Base-by-base conservation (phyloP, 2,888 invertebrate genomes). In the Melanchra persicariae region DNA sequence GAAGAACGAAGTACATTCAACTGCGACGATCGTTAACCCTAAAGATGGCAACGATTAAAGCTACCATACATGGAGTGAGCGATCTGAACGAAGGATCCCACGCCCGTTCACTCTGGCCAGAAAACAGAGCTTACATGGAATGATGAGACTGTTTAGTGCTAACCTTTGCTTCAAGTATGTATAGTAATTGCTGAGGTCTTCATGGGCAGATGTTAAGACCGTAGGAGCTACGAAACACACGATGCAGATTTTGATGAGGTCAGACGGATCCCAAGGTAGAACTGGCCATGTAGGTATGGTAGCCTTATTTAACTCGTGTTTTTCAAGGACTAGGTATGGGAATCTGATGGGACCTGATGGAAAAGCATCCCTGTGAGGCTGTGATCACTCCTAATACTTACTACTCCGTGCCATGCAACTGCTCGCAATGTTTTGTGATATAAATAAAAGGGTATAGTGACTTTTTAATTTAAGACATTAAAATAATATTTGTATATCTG, bases 371-470 rank as follows among this genome's bases (percentile, higher is more conserved):
- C 9, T 34, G 2, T 6, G n/a, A n/a, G n/a, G n/a, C n/a, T 5
- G 26, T 61, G 17, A 59, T 10, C 51, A 49, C 34, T 74, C 51
- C 26, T n/a, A 54, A 54, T 6, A 55, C 63, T 72, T 65, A 68
- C 81, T 79, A 72, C 64, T 79, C 72, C 54, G 67, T 68, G 84
- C 71, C 74, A 74, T 58, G 82, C 74, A 74, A 63, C 64, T 62
- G 76, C 85, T 85, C 78, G 87, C 86, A 88, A 88, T 81, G 65
- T 83, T 77, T 81, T 85, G 85, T 86, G 85, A 86, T 87, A 85
- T 79, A 81, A 70, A 80, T 64, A 79, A 74, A 79, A 77, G 71
- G 73, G 71, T 81, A 74, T 70, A 69, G 77, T 74, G 74, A 81
- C 64, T 69, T 81, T 79, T 66, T 47, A 67, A 73, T 65, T 62